Conservation (phyloP, 2,113 vertebrate species). For the Choloepus hoffmanni region DNA sequence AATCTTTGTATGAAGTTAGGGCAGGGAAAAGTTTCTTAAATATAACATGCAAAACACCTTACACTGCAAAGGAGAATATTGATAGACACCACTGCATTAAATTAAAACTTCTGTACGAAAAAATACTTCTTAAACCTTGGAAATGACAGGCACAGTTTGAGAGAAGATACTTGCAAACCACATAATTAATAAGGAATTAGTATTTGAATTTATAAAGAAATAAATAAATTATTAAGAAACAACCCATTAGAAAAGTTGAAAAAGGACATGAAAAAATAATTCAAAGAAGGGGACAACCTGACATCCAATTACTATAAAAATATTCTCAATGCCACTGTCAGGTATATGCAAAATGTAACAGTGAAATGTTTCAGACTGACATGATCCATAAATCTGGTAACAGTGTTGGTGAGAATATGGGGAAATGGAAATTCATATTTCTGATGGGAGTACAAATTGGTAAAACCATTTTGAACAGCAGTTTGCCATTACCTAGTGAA, state of each 20-base stretch:
- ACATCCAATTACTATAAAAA: neutral
- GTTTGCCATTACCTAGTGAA: neutral
- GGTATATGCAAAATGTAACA: neutral
- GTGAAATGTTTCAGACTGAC: neutral
- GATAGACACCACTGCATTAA: neutral
- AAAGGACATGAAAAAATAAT: slow-evolving; percentile 47
- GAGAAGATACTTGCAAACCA: neutral
- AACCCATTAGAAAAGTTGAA: neutral
- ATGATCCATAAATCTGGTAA: neutral
- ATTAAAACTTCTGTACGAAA: slow-evolving; percentile 4
- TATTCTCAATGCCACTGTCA: neutral
- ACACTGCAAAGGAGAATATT: neutral
- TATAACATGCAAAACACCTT: neutral
- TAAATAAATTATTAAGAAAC: slow-evolving; percentile 5
- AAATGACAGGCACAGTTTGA: neutral
- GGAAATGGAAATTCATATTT: neutral
- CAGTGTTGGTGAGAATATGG: neutral
- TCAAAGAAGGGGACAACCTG: neutral
- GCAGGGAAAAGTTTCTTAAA: neutral
- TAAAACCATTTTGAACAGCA: neutral
- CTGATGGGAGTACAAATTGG: neutral
- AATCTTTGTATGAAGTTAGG: neutral
- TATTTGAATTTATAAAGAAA: neutral
- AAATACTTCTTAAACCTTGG: neutral
- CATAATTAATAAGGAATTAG: neutral